These are phyloP conservation scores for Heliothis subflexa DNA, from an alignment of 1,140 invertebrate species.

Conservation along the genomic window DNA sequence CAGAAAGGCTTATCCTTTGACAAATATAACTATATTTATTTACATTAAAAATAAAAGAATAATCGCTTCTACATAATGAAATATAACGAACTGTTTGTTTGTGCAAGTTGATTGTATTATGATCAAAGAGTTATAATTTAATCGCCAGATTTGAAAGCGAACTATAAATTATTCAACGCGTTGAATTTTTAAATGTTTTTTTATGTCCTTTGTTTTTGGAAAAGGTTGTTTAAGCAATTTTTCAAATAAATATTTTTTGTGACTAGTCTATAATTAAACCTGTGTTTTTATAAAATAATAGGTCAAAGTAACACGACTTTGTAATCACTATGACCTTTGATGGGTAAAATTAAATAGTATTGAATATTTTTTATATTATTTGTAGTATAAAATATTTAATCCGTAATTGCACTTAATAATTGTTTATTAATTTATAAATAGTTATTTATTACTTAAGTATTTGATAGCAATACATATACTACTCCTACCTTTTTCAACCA, in stretches of 20 bases:
- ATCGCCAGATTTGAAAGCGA: slow-evolving; percentile 5
- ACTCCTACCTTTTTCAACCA: no score
- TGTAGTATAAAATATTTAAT: no score
- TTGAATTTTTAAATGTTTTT: slow-evolving; percentile 4
- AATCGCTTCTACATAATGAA: not conserved
- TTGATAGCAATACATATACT: no score
- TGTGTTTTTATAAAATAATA: no score
- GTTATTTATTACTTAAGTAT: no score
- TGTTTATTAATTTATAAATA: no score
- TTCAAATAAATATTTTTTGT: not conserved
- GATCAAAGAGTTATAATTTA: slow-evolving; percentile 13
- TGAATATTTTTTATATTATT: no score
- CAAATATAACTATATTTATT: slow-evolving; percentile 26
- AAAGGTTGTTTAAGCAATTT: not conserved
- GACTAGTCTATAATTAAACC: no score
- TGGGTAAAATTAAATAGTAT: no score
- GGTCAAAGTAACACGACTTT: no score
- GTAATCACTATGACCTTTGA: no score
- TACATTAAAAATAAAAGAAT: slow-evolving; percentile 16
- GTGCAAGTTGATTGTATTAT: slow-evolving; percentile 1
- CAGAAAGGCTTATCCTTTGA: slow-evolving; percentile 3
- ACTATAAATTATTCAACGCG: slow-evolving; percentile 17
- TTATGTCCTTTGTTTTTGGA: not conserved
- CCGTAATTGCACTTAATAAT: no score
- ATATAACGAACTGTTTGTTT: not conserved